phyloP scores from a whole-genome alignment of 1,140 invertebrate species.

The Harpegnathos saltator region DNA sequence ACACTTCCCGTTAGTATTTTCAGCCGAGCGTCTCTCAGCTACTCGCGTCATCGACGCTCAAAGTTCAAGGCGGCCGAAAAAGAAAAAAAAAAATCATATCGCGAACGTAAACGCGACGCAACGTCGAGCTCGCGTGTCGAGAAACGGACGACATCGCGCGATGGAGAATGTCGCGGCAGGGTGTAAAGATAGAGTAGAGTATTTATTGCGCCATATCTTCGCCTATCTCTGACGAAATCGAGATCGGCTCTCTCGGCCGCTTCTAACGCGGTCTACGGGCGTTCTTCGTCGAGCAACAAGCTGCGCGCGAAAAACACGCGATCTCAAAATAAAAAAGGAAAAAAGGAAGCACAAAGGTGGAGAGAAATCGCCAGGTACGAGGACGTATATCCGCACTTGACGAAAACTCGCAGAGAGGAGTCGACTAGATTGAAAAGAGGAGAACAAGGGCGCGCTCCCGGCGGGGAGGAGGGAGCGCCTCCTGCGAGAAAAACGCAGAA shows the following conservation, averaged over 20 bases:
- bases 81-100: too few relatives aligned
- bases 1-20: slow-evolving; percentile 28
- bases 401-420: too few relatives aligned
- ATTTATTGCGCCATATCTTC: slow-evolving; percentile 7
- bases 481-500: slow-evolving; percentile 7
- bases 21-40: slow-evolving; percentile 11
- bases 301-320: too few relatives aligned
- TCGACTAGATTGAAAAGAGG: too few relatives aligned
- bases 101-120: not conserved
- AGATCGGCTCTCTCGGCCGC: too few relatives aligned
- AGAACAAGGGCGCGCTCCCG: not conserved
- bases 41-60: slow-evolving; percentile 27
- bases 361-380: too few relatives aligned
- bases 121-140: not conserved
- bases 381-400: too few relatives aligned
- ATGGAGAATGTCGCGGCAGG: not conserved
- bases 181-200: not conserved
- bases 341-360: too few relatives aligned
- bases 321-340: too few relatives aligned
- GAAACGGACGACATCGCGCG: not conserved
- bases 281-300: too few relatives aligned
- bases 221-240: too few relatives aligned
- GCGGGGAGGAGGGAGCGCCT: not conserved
- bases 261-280: too few relatives aligned
- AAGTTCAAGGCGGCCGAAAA: slow-evolving; percentile 39